Percentiles rank a stretch among this genome's conserved stretches.
Conservation (phyloP, 2,888 invertebrate genomes). For the Yponomeuta sedellus region DNA sequence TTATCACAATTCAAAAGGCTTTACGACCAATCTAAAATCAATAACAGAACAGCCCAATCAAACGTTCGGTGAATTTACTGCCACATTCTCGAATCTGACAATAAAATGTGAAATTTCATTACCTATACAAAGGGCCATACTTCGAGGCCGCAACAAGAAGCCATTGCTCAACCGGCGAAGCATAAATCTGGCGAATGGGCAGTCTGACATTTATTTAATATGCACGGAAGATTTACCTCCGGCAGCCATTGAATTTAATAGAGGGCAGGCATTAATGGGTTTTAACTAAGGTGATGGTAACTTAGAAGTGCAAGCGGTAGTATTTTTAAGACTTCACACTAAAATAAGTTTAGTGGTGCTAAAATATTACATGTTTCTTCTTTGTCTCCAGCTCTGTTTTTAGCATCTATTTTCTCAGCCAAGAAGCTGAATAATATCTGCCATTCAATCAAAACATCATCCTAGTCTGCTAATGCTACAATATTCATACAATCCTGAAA, state of each 20-base stretch:
- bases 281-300: conserved; percentile 28
- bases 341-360: too few species aligned
- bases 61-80: not conserved
- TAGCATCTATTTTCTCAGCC: too few species aligned
- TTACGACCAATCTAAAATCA: not conserved
- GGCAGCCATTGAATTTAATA: conserved; percentile 68
- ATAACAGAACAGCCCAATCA: not conserved
- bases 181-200: conserved; percentile 59
- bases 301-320: not conserved
- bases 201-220: conserved; percentile 66
- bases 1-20: not conserved
- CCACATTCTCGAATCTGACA: not conserved
- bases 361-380: too few species aligned
- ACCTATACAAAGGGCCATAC: not conserved
- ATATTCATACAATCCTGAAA: too few species aligned
- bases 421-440: too few species aligned
- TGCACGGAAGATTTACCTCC: conserved; percentile 68
- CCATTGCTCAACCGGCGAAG: conserved; percentile 29
- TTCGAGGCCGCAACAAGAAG: conserved; percentile 8
- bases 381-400: too few species aligned
- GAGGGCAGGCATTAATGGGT: conserved; percentile 51
- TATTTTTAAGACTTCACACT: too few species aligned
- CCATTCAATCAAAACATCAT: too few species aligned
- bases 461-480: too few species aligned
- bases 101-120: conserved; percentile 1